Evolutionary conservation across 2,888 invertebrate genomes (phyloP).

Genomic region (Caenorhabditis sp.): DNA sequence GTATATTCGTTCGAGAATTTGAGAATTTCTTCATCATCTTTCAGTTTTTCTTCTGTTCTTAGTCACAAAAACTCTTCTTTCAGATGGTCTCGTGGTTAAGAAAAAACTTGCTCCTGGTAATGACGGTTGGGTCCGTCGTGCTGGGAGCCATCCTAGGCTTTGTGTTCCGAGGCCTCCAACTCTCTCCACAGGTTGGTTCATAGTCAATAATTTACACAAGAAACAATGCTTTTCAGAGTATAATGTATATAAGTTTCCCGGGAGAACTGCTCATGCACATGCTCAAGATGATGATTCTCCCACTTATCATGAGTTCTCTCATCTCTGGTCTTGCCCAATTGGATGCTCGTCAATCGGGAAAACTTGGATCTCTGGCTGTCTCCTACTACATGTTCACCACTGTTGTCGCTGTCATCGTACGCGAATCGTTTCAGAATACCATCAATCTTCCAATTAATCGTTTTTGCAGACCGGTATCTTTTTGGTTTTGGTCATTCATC

Average conservation of each 20-base stretch:
- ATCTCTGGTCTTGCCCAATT: constrained; percentile 87
- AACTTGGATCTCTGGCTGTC: constrained; percentile 87
- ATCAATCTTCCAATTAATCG: constrained; percentile 84
- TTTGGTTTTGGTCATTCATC: constrained; percentile 87
- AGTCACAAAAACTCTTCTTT: neutral
- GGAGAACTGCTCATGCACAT: constrained; percentile 88
- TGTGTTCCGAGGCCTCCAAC: constrained; percentile 83
- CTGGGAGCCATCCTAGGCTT: constrained; percentile 87
- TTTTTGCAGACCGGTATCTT: constrained; percentile 86
- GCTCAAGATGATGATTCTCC: constrained; percentile 88
- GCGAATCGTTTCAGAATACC: constrained; percentile 84
- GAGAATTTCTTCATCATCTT: neutral
- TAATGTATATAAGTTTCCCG: constrained; percentile 87
- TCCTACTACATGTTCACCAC: constrained; percentile 88
- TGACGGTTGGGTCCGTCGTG: constrained; percentile 86
- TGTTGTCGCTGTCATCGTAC: constrained; percentile 86
- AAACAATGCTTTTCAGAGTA: constrained; percentile 84
- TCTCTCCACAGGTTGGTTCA: constrained; percentile 71
- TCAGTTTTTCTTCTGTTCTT: constrained; percentile 24
- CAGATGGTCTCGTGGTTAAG: constrained; percentile 84
- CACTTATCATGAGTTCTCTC: constrained; percentile 87
- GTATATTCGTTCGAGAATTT: constrained; percentile 5
- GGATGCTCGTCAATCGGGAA: constrained; percentile 87
- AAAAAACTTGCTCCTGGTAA: constrained; percentile 86
- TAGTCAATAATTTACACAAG: neutral